Evolutionary conservation across 2,113 vertebrate genomes (phyloP).

Genomic region (Neogale vison): DNA sequence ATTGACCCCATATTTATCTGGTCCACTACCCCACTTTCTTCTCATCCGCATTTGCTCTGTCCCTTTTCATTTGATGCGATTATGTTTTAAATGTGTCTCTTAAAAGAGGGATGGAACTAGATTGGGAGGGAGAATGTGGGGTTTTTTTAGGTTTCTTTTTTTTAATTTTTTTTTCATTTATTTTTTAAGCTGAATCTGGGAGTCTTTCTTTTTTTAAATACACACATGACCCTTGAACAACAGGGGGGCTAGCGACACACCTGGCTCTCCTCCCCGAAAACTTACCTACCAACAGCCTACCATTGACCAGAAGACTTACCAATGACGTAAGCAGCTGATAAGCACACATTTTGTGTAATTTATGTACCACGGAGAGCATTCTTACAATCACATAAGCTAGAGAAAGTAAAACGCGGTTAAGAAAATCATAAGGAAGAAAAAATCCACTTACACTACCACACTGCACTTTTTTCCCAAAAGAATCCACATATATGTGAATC

Average conservation of each 20-base stretch:
- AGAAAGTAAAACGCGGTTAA: neutral
- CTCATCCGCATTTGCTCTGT: neutral
- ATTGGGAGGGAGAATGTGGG: neutral
- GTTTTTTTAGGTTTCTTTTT: neutral
- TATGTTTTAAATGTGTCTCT: neutral
- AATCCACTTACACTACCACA: neutral
- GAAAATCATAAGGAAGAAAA: neutral
- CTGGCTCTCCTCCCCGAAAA: neutral
- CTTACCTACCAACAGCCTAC: neutral
- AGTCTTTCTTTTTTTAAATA: neutral
- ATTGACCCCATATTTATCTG: neutral
- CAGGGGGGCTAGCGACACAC: neutral
- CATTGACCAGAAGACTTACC: neutral
- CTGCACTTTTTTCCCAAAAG: neutral
- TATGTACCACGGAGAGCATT: neutral
- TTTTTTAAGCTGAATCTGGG: neutral
- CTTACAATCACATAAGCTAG: neutral
- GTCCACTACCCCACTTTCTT: neutral
- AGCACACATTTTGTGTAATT: neutral
- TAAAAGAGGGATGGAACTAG: neutral
- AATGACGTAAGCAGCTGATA: neutral
- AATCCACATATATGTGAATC: neutral
- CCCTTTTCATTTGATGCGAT: neutral
- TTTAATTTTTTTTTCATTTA: neutral
- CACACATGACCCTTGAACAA: neutral